Evolutionary conservation across 30 jellyfish, hydroid and myxozoan genomes (phyloP).

Genomic region (Cassiopea andromeda): DNA sequence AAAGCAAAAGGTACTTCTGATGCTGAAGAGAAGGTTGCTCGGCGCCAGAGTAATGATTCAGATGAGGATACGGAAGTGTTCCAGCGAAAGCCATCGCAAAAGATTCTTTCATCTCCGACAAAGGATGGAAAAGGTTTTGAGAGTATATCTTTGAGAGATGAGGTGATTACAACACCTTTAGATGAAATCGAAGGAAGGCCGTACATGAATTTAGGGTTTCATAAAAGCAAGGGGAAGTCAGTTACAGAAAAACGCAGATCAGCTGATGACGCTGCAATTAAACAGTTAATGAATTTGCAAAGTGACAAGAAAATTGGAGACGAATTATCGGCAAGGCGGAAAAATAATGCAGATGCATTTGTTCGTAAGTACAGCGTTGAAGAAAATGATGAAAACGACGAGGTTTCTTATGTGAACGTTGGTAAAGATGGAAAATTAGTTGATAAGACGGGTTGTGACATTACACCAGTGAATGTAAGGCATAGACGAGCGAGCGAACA

Average conservation of each 20-base stretch:
- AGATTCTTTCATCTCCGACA: constrained; percentile 57
- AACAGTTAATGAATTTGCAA: constrained; percentile 22
- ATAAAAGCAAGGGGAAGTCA: constrained; percentile 17
- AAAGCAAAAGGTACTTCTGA: constrained; percentile 7
- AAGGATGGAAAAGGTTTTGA: constrained; percentile 48
- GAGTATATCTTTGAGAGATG: constrained; percentile 38
- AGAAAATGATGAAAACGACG: constrained; percentile 19
- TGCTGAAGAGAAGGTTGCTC: neutral
- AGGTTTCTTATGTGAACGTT: constrained; percentile 46
- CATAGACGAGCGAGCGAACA: constrained; percentile 22
- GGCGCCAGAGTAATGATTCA: neutral
- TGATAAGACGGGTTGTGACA: constrained; percentile 13
- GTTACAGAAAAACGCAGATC: constrained; percentile 21
- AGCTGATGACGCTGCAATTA: constrained; percentile 66
- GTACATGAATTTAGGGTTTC: constrained; percentile 57
- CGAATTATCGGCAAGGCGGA: constrained; percentile 31
- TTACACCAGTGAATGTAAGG: neutral
- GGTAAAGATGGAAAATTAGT: constrained; percentile 13
- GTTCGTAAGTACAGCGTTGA: neutral
- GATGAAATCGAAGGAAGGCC: constrained; percentile 63
- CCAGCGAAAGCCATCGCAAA: constrained; percentile 45
- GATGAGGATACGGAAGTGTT: neutral
- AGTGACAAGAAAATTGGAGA: constrained; percentile 42
- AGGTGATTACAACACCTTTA: constrained; percentile 36
- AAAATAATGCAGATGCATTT: constrained; percentile 8